Evolutionary conservation across 1,140 invertebrate genomes (phyloP).

Genomic region (Trinorchestia longiramus): DNA sequence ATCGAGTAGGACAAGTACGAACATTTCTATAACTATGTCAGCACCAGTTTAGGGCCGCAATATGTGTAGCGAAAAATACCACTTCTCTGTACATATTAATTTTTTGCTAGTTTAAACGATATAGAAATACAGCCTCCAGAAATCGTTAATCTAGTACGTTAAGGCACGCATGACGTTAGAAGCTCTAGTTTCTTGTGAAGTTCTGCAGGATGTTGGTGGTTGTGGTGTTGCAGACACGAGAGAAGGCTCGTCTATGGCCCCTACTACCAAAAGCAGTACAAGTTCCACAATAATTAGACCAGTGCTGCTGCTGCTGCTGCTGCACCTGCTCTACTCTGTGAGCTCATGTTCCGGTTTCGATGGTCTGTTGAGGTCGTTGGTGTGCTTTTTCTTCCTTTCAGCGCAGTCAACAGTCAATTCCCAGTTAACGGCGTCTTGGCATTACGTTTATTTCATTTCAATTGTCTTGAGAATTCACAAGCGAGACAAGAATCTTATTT

Average conservation of each 20-base stretch:
- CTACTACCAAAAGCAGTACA: constrained; percentile 66
- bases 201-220: not conserved
- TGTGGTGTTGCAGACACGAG: constrained; percentile 63
- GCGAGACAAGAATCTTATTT: not conserved
- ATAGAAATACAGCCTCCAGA: not conserved
- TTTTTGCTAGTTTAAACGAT: not conserved
- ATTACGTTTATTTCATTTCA: no score
- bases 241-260: constrained; percentile 66
- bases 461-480: not conserved
- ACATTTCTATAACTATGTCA: not conserved
- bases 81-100: not conserved
- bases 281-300: constrained; percentile 58
- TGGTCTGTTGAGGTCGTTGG: not conserved
- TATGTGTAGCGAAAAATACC: not conserved
- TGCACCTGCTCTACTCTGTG: not conserved
- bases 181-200: not conserved
- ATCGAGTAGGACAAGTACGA: not conserved
- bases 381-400: not conserved
- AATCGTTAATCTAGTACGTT: not conserved
- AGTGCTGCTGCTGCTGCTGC: not conserved
- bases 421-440: not conserved
- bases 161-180: not conserved
- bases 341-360: not conserved
- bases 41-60: no score
- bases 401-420: not conserved